These are phyloP conservation scores for Calosoma granatense DNA, from an alignment of 1,140 invertebrate species.

Conservation along the genomic window DNA sequence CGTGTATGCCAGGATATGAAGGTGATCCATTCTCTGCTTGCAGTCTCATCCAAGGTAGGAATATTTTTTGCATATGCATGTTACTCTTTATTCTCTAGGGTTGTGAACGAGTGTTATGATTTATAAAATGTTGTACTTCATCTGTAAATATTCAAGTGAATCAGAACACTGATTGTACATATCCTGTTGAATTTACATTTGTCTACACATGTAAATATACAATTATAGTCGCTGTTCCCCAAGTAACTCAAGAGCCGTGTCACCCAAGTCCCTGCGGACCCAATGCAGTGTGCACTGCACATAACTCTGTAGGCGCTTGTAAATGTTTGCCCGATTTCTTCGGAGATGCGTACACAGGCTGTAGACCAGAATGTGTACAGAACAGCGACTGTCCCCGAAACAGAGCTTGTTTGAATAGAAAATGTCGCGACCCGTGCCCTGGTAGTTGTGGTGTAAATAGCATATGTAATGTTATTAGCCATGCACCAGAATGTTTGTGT, in stretches of 20 bases:
- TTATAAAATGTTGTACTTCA: too few relatives aligned
- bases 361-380: constrained; percentile 71
- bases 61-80: constrained; percentile 16
- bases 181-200: too few relatives aligned
- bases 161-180: too few relatives aligned
- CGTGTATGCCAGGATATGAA: constrained; percentile 61
- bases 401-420: constrained; percentile 70
- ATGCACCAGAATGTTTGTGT: constrained; percentile 71
- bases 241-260: too few relatives aligned
- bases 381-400: constrained; percentile 64
- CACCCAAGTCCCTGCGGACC: constrained; percentile 74
- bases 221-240: too few relatives aligned
- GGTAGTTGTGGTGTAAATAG: constrained; percentile 73
- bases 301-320: constrained; percentile 66
- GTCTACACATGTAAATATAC: too few relatives aligned
- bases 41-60: constrained; percentile 53
- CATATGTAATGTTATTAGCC: constrained; percentile 70
- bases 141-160: too few relatives aligned
- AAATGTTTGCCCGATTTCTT: constrained; percentile 67
- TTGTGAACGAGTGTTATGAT: too few relatives aligned
- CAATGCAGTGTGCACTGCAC: constrained; percentile 69
- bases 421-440: constrained; percentile 70
- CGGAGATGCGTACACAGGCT: constrained; percentile 73
- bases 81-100: too few relatives aligned
- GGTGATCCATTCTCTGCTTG: constrained; percentile 77